These are phyloP conservation scores for Seladonia tumulorum DNA, from an alignment of 2,888 invertebrate genomes.

Conservation along the genomic window DNA sequence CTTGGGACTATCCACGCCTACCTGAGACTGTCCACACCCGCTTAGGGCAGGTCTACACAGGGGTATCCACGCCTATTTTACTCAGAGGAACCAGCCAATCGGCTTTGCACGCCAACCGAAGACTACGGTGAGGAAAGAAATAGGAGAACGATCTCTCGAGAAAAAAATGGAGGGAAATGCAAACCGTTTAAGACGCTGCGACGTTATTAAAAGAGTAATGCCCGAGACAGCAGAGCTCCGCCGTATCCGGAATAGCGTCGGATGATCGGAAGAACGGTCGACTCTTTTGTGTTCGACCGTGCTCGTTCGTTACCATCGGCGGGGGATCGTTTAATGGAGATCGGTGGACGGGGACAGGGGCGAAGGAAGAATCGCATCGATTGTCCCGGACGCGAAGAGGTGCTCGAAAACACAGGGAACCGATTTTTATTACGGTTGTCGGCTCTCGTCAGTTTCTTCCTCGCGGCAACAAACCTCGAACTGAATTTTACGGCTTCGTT, in stretches of 20 bases:
- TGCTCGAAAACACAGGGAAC: slow-evolving; percentile 8
- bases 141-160: neutral
- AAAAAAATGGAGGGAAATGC: neutral
- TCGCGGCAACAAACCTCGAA: slow-evolving; percentile 38
- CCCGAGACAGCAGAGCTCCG: neutral
- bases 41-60: neutral
- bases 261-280: neutral
- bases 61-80: too few species aligned
- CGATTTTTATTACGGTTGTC: slow-evolving; percentile 37
- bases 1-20: neutral
- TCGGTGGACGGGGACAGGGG: neutral
- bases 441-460: slow-evolving; percentile 34
- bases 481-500: slow-evolving; percentile 62
- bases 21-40: neutral
- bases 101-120: neutral
- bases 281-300: neutral
- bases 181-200: neutral
- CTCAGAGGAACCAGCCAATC: neutral
- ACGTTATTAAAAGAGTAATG: neutral
- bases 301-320: neutral
- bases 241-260: neutral
- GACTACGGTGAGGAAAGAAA: neutral
- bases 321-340: slow-evolving; percentile 2
- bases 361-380: neutral
- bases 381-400: neutral